phyloP scores from a whole-genome alignment of 2,797 vertebrate species.

The Anguilla obscura region DNA sequence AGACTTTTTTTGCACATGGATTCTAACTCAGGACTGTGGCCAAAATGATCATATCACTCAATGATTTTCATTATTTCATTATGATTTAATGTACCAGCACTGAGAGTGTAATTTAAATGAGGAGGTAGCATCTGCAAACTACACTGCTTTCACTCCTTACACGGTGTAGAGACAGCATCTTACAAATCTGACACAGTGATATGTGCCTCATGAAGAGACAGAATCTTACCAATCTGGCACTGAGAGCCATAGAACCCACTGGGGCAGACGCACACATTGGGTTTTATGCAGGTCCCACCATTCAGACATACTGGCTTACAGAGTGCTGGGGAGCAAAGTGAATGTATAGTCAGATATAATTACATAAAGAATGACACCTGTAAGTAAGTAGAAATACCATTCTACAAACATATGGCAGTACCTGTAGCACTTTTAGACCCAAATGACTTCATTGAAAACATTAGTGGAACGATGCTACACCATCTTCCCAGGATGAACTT shows the following conservation, averaged over 20 bases:
- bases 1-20: neutral
- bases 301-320: conserved; percentile 87
- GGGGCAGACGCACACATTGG: conserved; percentile 82
- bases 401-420: neutral
- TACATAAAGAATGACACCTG: neutral
- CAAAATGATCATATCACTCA: too few species aligned
- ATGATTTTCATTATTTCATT: too few species aligned
- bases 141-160: neutral
- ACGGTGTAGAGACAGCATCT: conserved; percentile 29
- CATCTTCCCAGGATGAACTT: neutral
- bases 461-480: neutral
- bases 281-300: conserved; percentile 84
- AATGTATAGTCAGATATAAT: neutral
- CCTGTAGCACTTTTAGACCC: neutral
- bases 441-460: neutral
- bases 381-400: neutral
- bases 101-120: neutral
- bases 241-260: conserved; percentile 85
- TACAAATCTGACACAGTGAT: conserved; percentile 75
- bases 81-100: too few species aligned
- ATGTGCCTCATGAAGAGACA: neutral
- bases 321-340: conserved; percentile 63
- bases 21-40: too few species aligned
- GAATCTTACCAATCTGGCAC: conserved; percentile 85
- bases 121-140: neutral